Base-by-base conservation (phyloP, 2,888 invertebrate genomes). In the Zootermopsis nevadensis region DNA sequence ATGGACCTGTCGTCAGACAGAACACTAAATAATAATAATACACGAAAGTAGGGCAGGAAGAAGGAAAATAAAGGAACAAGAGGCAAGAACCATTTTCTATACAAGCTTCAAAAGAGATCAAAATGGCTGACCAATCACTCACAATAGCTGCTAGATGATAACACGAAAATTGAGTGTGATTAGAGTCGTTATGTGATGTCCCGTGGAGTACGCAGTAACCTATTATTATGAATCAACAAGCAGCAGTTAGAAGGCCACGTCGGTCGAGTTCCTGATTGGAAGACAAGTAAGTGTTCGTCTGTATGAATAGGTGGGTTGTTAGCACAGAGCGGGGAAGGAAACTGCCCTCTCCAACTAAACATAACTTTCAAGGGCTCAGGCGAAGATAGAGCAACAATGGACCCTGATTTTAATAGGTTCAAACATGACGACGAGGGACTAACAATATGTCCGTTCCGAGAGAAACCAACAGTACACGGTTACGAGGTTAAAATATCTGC, bases 161-260 rank as follows among this genome's bases (percentile, higher is more conserved):
- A 84, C 84, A 80, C 84, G 84, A 84, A 84, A 82, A 84, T 84
- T 84, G 84, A 33, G 66, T 60, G 53, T 79, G 79, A 79, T 79
- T 79, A 79, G 79, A 19, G 31, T 60, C 60, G 60, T 27, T n/a
- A n/a, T 27, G n/a, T 48, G 53, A 31, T 53, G 30, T 53, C 27
- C 48, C 48, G 53, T 35, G 15, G 66, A 48, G 35, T 38, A 33
- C n/a, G 53, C 27, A 31, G 60, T 15, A 35, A 53, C 66, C 60
- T 31, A 79, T 79, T 66, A 79, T 79, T 79, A 79, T 66, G 66
- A 79, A 79, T 79, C 79, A 76, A 48, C 76, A 66, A 27, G 33
- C 42, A 4, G 6, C 19, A 67, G 67, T 27, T 27, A 31, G 69
- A n/a, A 8, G 31, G 30, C 31, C 69, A 69, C 19, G 69, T 10